Evolutionary conservation across 1,140 invertebrate genomes (phyloP).

Genomic region (Caenorhabditis tropicalis): DNA sequence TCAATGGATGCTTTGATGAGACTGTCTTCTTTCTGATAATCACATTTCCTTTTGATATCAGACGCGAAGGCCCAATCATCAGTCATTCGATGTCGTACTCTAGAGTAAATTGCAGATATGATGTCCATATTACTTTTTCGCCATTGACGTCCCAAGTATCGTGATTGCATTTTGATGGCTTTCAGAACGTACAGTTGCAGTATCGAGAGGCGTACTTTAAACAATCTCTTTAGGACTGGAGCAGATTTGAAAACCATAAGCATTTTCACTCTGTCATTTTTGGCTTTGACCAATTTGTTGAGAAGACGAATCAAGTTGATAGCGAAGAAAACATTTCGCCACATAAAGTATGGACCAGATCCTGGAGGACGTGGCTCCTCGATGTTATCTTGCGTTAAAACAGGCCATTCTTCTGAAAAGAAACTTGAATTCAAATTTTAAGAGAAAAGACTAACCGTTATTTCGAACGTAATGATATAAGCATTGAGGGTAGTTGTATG

Average conservation of each 20-base stretch:
- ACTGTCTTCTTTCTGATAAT: constrained; percentile 98
- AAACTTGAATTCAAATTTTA: constrained; percentile 73
- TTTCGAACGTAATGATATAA: constrained; percentile 6
- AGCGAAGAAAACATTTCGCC: constrained; percentile 97
- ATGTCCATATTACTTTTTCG: constrained; percentile 99
- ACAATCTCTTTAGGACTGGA: constrained; percentile 92
- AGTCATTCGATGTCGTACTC: constrained; percentile 84
- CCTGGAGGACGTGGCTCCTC: constrained; percentile 69
- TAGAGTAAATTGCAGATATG: constrained; percentile 97
- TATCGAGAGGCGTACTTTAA: constrained; percentile 78
- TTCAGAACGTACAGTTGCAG: constrained; percentile 94
- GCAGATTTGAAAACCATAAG: constrained; percentile 99
- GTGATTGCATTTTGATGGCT: constrained; percentile 98
- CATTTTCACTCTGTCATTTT: constrained; percentile 99
- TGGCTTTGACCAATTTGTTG: constrained; percentile 99
- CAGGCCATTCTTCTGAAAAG: constrained; percentile 91
- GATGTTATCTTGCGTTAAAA: constrained; percentile 89
- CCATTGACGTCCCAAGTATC: constrained; percentile 98
- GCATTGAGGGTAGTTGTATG: constrained; percentile 66
- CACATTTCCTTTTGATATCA: constrained; percentile 95
- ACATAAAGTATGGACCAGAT: constrained; percentile 79
- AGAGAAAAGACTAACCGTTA: background rate
- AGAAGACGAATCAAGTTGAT: constrained; percentile 95
- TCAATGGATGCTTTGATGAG: constrained; percentile 89
- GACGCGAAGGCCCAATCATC: constrained; percentile 99